Base-by-base conservation (phyloP, 2,888 invertebrate species). In the Scaptomyza parva region DNA sequence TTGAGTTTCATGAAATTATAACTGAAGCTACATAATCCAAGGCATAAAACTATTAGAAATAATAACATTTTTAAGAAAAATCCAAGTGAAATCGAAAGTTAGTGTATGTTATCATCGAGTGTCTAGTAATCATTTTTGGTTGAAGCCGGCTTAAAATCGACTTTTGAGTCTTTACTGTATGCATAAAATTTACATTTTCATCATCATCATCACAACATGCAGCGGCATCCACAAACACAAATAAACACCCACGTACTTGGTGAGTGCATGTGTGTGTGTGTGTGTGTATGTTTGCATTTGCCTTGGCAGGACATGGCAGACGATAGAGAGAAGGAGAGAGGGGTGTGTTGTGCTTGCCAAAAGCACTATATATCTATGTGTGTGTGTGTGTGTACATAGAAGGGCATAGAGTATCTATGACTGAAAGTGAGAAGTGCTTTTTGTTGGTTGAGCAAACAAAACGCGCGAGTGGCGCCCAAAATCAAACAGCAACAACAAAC, bases 101-200 rank as follows among this genome's bases (percentile, higher is more conserved):
- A 60, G 64, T 64, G 55, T 35, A 59, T 62, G 65, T 44, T 14
- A 35, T 6, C 55, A 55, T 6, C 55, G 53, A 54, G 64, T 52
- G 63, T 54, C n/a, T n/a, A 61, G 58, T 76, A 77, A 63, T 63
- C 63, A 70, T 52, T 61, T 61, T 35, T 54, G 58, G 58, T 55
- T 66, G 43, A n/a, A n/a, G 18, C 9, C 52, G 37, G 54, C 58
- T 55, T 60, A 57, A 44, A 62, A 58, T 63, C 74, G 61, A 58
- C 60, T 37, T 61, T 65, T 51, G 41, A 39, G 55, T 53, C 54
- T 51, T 69, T 57, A 47, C 40, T 37, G 54, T 82, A 87, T 88
- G 87, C 78, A 78, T 77, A 67, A 70, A 73, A 88, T 84, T 88
- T 84, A 81, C 88, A 88, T 88, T 88, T 87, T 84, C 76, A 86